Percentiles rank a stretch among this genome's conserved stretches.
Conservation (phyloP, 2,797 vertebrate species). For the Cynopterus sphinx region DNA sequence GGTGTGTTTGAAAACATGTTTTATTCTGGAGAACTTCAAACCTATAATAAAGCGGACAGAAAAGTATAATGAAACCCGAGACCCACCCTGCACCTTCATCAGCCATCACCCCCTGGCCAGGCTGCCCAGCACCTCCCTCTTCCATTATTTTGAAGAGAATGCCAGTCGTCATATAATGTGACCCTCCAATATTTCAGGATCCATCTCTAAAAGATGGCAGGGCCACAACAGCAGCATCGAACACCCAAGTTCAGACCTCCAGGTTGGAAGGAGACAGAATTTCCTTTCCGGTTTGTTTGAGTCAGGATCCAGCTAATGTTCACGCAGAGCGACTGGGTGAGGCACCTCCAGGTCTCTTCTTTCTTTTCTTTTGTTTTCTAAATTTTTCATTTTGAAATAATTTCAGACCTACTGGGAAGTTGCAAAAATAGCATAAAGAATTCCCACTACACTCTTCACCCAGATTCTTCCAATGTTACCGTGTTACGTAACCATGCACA, state of each 20-base stretch:
- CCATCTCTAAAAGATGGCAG: neutral
- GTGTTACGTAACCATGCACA: neutral
- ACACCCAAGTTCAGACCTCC: neutral
- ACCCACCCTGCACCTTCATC: neutral
- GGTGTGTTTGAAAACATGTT: neutral
- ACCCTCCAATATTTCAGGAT: accelerated
- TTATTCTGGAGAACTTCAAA: neutral
- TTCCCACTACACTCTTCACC: conserved; percentile 46
- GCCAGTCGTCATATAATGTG: no score
- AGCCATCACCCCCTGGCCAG: accelerated
- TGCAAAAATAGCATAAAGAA: conserved; percentile 61
- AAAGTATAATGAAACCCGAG: conserved; percentile 40
- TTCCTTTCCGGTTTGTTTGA: neutral
- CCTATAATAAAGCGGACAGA: neutral
- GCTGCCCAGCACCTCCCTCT: neutral
- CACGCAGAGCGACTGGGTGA: neutral
- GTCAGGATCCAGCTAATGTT: neutral
- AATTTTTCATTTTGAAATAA: conserved; percentile 40
- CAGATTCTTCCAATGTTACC: conserved; percentile 32
- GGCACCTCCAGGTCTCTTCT: neutral
- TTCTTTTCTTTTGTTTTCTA: neutral
- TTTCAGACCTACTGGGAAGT: conserved; percentile 56
- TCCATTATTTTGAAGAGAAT: neutral
- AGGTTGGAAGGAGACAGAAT: neutral
- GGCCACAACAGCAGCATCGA: neutral